phyloP scores from a whole-genome alignment of 2,113 vertebrate species.

The Otolemur garnettii region DNA sequence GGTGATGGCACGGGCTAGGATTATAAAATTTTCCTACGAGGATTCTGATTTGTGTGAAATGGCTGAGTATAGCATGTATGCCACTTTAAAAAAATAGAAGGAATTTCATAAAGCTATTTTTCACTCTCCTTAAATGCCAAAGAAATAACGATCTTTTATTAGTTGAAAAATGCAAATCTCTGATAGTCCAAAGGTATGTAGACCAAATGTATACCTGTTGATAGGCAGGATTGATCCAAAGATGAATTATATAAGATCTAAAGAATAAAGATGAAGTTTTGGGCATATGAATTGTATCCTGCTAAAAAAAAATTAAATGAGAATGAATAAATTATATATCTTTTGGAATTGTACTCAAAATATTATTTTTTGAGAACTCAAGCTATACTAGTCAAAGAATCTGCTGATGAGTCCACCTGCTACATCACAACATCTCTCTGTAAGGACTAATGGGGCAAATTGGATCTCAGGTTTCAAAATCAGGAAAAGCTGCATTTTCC shows the following conservation, averaged over 20 bases:
- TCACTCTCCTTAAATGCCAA: neutral
- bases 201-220: neutral
- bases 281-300: neutral
- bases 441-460: neutral
- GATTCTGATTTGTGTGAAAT: neutral
- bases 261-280: neutral
- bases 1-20: neutral
- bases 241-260: neutral
- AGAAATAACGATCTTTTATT: neutral
- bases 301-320: neutral
- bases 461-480: neutral
- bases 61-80: neutral
- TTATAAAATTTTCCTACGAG: neutral
- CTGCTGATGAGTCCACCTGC: neutral
- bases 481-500: neutral
- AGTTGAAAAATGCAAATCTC: neutral
- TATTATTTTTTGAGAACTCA: slow-evolving; percentile 5
- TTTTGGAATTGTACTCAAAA: slow-evolving; percentile 10
- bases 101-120: neutral
- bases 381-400: neutral
- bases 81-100: neutral
- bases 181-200: neutral
- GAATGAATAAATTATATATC: neutral
- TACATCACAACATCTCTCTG: neutral
- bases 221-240: neutral